Evolutionary conservation across 2,888 invertebrate species (phyloP), one percentile per base, ranked within the genome.

Genomic region (Pristionchus exspectatus): DNA sequence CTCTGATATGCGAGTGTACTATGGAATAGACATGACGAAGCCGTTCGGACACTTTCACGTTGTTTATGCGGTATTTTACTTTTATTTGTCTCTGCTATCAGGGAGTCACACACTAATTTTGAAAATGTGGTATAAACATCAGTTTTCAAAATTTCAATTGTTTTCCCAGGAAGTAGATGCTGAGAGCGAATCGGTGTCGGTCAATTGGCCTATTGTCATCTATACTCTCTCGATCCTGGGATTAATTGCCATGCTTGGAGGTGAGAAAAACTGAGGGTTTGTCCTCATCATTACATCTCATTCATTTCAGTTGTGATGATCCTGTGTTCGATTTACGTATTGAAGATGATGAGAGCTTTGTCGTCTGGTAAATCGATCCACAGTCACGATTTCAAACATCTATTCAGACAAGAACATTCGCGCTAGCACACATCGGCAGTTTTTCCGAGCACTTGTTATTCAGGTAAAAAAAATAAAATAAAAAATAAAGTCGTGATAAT

Each of bases 41-140:
- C 87, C 66, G 21, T 87, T 87, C 69, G 87, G 87, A n/a, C 87
- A 87, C 24, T 87, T 87, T 44, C 87, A 87, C 24, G 87, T 87
- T 18, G 87, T 87, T 12, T 87, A 87, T 14, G 87, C 44, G 87
- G 66, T 87, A 30, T 56, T 44, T 44, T 27, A 44, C 0, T 50
- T 50, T 50, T 9, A 9, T 50, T 50, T 50, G 44, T 50, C 12
- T 50, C 44, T 50, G 9, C 3, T 50, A 10, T 50, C 44, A 9
- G 9, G 44, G 44, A 9, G n/a, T n/a, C n/a, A n/a, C n/a, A n/a
- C n/a, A n/a, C n/a, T n/a, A n/a, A n/a, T n/a, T n/a, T n/a, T n/a
- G n/a, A n/a, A n/a, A n/a, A n/a, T n/a, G n/a, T n/a, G n/a, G n/a
- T n/a, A n/a, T 38, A 38, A 5, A 81, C 2, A 30, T 9, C 27